Evolutionary conservation across 2,113 vertebrate genomes (phyloP).

Genomic region (Leptobrachium ailaonicum): DNA sequence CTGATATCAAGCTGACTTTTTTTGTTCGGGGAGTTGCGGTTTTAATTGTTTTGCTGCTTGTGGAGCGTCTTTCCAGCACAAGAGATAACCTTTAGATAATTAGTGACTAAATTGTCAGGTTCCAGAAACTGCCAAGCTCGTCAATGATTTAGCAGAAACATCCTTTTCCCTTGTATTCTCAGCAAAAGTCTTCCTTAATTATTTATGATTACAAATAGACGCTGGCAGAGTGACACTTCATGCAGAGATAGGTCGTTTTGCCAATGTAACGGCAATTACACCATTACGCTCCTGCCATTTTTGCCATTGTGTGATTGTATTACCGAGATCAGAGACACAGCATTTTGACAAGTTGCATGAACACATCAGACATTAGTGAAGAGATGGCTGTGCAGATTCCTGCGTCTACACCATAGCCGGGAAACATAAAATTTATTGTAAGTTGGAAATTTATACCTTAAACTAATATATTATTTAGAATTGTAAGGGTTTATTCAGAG

Average conservation of each 20-base stretch:
- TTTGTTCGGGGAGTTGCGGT: constrained; percentile 24
- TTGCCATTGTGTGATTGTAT: constrained; percentile 30
- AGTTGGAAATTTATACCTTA: too few relatives aligned
- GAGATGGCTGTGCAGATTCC: neutral
- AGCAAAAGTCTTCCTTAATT: constrained; percentile 44
- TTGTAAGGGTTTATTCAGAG: too few relatives aligned
- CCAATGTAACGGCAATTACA: constrained; percentile 38
- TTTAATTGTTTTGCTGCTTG: constrained; percentile 43
- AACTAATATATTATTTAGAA: too few relatives aligned
- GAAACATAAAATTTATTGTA: too few relatives aligned
- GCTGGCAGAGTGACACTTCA: constrained; percentile 34
- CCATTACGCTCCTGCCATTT: constrained; percentile 26
- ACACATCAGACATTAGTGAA: neutral
- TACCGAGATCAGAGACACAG: neutral
- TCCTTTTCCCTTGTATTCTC: constrained; percentile 18
- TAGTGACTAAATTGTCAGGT: constrained; percentile 42
- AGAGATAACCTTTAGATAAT: constrained; percentile 43
- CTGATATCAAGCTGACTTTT: constrained; percentile 12
- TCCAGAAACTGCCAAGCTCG: constrained; percentile 26
- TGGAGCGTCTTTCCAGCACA: constrained; percentile 35
- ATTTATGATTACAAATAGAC: constrained; percentile 57
- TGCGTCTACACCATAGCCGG: too few relatives aligned
- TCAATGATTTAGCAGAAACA: constrained; percentile 25
- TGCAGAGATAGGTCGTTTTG: constrained; percentile 21
- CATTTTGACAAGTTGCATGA: neutral